Percentiles rank a stretch among this genome's conserved stretches.
Conservation (phyloP, 2,888 invertebrate genomes). For the Himalopsyche tibetana region DNA sequence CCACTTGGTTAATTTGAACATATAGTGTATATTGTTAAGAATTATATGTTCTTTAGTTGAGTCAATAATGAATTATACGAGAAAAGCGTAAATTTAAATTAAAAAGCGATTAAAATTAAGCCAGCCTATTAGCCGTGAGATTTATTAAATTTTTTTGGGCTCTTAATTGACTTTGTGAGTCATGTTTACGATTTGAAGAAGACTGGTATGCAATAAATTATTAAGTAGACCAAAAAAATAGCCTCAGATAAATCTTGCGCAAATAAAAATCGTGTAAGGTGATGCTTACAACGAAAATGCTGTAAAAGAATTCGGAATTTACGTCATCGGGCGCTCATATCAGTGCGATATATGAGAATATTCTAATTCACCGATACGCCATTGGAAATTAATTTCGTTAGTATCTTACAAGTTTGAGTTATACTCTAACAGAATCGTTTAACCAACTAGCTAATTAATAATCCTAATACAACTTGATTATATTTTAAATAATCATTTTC, state of each 20-base stretch:
- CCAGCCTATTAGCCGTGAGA: slow-evolving; percentile 34
- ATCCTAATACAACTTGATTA: too few relatives aligned
- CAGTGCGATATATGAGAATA: too few relatives aligned
- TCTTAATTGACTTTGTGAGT: slow-evolving; percentile 34
- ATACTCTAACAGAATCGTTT: too few relatives aligned
- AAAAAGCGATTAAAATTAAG: slow-evolving; percentile 26
- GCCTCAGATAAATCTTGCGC: background rate
- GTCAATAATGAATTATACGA: slow-evolving; percentile 19
- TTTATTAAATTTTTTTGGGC: slow-evolving; percentile 30
- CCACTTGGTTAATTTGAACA: background rate
- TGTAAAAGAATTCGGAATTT: background rate
- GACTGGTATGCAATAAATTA: slow-evolving; percentile 27
- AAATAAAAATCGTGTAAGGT: slow-evolving; percentile 19
- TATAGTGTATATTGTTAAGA: background rate
- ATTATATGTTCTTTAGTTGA: slow-evolving; percentile 30
- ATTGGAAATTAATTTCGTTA: too few relatives aligned
- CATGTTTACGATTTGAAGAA: slow-evolving; percentile 34
- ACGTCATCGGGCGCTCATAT: background rate
- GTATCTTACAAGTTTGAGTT: too few relatives aligned
- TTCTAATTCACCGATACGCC: too few relatives aligned
- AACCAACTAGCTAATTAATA: too few relatives aligned
- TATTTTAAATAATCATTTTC: too few relatives aligned
- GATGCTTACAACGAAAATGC: slow-evolving; percentile 1
- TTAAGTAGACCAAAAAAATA: slow-evolving; percentile 15
- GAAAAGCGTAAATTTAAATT: slow-evolving; percentile 26